These are phyloP conservation scores for Ptychadena robeensis DNA, from an alignment of 2,797 vertebrate species.

Conservation along the genomic window DNA sequence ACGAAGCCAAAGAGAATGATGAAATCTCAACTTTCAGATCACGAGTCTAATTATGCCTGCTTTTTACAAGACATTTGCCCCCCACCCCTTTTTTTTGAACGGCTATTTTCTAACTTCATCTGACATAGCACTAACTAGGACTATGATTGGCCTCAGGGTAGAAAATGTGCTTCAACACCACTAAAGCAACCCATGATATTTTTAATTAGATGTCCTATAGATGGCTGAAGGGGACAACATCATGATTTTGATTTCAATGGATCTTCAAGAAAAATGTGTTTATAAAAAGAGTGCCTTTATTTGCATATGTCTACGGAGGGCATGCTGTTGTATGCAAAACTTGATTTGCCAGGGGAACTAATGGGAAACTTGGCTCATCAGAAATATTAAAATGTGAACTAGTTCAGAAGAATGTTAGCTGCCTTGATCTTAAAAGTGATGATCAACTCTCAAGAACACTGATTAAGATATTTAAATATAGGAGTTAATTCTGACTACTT, in stretches of 20 bases:
- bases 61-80: slow-evolving; percentile 14
- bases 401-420: slow-evolving; percentile 19
- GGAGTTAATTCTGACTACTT: slow-evolving; percentile 21
- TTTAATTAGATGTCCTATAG: slow-evolving; percentile 56
- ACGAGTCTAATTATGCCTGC: slow-evolving; percentile 33
- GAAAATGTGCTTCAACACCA: slow-evolving; percentile 58
- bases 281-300: slow-evolving; percentile 34
- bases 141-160: slow-evolving; percentile 46
- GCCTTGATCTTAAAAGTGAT: slow-evolving; percentile 13
- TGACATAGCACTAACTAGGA: slow-evolving; percentile 58
- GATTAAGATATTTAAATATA: slow-evolving; percentile 21
- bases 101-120: slow-evolving; percentile 54
- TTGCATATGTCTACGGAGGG: slow-evolving; percentile 55
- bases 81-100: slow-evolving; percentile 13
- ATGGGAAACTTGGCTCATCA: neutral
- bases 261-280: slow-evolving; percentile 33
- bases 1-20: slow-evolving; percentile 2
- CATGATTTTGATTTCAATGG: slow-evolving; percentile 51
- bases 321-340: neutral
- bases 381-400: slow-evolving; percentile 30
- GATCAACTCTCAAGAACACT: slow-evolving; percentile 12
- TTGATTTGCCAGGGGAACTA: slow-evolving; percentile 2
- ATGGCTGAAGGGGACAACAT: slow-evolving; percentile 56
- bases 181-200: slow-evolving; percentile 52
- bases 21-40: slow-evolving; percentile 9